Percentiles rank a stretch among this genome's conserved stretches.
Evolutionary conservation across 1,140 invertebrate genomes (phyloP).

Genomic region (Fopius arisanus): DNA sequence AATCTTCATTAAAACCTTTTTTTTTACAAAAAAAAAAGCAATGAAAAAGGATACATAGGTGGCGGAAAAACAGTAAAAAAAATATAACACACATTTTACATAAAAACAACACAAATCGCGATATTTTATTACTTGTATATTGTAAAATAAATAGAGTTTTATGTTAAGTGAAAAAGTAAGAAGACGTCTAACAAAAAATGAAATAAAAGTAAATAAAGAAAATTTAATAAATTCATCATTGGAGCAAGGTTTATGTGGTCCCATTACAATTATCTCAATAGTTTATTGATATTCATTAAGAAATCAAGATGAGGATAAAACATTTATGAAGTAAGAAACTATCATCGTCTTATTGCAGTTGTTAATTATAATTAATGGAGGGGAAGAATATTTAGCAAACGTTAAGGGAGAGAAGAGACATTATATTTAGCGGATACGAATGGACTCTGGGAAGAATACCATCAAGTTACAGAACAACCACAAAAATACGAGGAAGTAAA

Average conservation of each 20-base stretch:
- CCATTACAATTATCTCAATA: slow-evolving; percentile 51
- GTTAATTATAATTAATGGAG: slow-evolving; percentile 59
- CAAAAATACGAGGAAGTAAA: background rate
- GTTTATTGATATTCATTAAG: slow-evolving; percentile 20
- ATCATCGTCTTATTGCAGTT: slow-evolving; percentile 56
- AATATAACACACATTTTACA: slow-evolving; percentile 2
- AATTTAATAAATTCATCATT: slow-evolving; percentile 47
- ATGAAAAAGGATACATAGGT: background rate
- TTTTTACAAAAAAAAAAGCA: background rate
- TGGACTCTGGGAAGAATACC: background rate
- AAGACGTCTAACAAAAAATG: slow-evolving; percentile 23
- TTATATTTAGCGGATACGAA: slow-evolving; percentile 5
- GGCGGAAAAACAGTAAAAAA: slow-evolving; percentile 21
- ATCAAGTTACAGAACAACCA: background rate
- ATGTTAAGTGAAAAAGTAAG: slow-evolving; percentile 20
- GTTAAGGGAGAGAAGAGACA: slow-evolving; percentile 51
- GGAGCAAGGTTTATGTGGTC: slow-evolving; percentile 66
- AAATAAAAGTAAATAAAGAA: background rate
- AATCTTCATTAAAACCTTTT: slow-evolving; percentile 34
- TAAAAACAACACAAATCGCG: slow-evolving; percentile 2
- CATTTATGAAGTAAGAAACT: slow-evolving; percentile 45
- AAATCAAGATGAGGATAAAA: slow-evolving; percentile 17
- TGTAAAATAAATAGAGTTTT: slow-evolving; percentile 25
- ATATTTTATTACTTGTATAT: slow-evolving; percentile 29
- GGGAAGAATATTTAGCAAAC: slow-evolving; percentile 58